phyloP scores from a whole-genome alignment of 2,113 vertebrate species.

The Aepyceros melampus region DNA sequence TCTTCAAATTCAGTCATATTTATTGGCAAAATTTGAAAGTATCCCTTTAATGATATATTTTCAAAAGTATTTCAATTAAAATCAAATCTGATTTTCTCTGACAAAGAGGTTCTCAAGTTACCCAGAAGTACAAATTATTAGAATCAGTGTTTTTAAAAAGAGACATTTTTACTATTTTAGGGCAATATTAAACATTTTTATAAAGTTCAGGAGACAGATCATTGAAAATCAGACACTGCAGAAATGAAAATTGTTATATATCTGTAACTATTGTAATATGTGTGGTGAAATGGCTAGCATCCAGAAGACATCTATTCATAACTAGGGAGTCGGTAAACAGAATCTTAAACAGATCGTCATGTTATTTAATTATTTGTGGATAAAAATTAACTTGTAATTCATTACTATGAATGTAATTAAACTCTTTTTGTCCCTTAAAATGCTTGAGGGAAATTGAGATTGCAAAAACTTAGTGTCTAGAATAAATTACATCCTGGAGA shows the following conservation, averaged over 20 bases:
- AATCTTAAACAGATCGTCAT: not conserved
- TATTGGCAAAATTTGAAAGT: not conserved
- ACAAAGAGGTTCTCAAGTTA: not conserved
- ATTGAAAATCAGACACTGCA: not conserved
- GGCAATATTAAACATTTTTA: not conserved
- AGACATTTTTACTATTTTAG: not conserved
- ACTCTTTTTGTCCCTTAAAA: not conserved
- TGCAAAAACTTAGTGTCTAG: not conserved
- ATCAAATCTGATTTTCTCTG: not conserved
- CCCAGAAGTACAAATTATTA: not conserved
- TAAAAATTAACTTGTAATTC: not conserved
- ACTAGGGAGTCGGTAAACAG: not conserved
- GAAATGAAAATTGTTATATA: not conserved
- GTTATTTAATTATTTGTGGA: not conserved
- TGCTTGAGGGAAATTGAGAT: not conserved
- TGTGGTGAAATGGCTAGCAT: not conserved
- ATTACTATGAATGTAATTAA: slow-evolving; percentile 34
- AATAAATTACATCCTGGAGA: not conserved
- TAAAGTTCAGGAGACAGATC: not conserved
- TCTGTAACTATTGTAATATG: not conserved
- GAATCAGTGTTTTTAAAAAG: not conserved
- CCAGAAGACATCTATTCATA: not conserved
- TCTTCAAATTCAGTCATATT: not conserved
- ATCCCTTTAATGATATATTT: not conserved
- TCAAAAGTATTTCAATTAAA: not conserved